phyloP scores from a whole-genome alignment of 2,797 vertebrate species.

The Ceyx erithaca region DNA sequence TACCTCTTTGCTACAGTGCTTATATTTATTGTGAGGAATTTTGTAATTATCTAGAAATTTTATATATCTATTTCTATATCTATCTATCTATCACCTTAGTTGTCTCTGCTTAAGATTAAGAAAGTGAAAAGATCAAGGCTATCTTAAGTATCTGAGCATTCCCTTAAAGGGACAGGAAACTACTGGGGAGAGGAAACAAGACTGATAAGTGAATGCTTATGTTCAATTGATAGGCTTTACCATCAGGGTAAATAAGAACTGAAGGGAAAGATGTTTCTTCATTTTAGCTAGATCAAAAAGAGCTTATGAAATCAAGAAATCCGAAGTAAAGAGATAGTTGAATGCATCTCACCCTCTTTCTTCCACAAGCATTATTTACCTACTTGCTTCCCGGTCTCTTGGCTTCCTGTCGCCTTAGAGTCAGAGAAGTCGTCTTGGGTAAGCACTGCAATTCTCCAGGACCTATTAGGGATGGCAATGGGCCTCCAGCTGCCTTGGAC shows the following conservation, averaged over 20 bases:
- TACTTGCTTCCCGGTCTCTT: background rate
- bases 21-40: background rate
- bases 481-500: constrained; percentile 15
- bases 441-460: background rate
- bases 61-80: too few relatives aligned
- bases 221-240: background rate
- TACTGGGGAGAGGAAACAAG: background rate
- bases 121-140: background rate
- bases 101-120: background rate
- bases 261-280: background rate
- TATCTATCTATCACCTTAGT: background rate
- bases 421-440: background rate
- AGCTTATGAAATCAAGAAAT: background rate
- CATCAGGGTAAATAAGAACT: background rate
- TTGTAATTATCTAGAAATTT: background rate
- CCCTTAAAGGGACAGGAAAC: background rate
- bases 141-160: background rate
- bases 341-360: background rate
- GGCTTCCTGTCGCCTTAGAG: background rate
- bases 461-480: constrained; percentile 11
- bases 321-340: background rate
- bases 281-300: background rate
- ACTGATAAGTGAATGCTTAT: background rate
- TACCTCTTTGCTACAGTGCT: background rate
- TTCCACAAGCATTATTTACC: background rate